Conservation (phyloP, 2,113 vertebrate genomes). For the Alexandromys fortis region DNA sequence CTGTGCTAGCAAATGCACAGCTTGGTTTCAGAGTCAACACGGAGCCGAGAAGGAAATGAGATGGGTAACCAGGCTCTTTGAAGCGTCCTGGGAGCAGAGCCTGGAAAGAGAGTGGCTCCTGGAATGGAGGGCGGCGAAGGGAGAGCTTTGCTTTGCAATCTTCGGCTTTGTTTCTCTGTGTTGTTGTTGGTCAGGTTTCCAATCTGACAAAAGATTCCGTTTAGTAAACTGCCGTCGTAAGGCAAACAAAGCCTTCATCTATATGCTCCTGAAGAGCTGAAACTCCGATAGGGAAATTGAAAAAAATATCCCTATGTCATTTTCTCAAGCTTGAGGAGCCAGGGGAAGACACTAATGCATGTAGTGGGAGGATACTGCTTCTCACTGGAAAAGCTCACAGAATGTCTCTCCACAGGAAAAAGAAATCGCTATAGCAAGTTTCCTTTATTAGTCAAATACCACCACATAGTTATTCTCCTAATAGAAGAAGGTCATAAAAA, state of each 20-base stretch:
- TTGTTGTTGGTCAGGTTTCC: background rate
- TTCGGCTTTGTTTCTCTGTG: background rate
- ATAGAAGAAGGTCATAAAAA: background rate
- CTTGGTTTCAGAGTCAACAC: constrained; percentile 53
- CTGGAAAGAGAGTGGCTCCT: background rate
- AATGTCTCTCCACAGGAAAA: background rate
- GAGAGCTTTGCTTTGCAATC: background rate
- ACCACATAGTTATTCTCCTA: background rate
- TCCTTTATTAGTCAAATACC: constrained; percentile 51
- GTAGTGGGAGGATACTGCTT: background rate
- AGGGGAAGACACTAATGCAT: constrained; percentile 20
- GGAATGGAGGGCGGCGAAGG: background rate
- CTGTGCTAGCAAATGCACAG: constrained; percentile 63
- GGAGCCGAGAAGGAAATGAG: constrained; percentile 64
- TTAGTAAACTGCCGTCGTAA: background rate
- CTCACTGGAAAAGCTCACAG: background rate
- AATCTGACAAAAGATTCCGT: background rate
- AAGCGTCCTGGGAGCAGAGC: constrained; percentile 44
- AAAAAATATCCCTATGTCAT: background rate
- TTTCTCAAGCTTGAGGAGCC: constrained; percentile 21
- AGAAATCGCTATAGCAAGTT: background rate
- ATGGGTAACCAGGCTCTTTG: constrained; percentile 78
- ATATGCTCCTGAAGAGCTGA: background rate
- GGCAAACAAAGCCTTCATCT: background rate
- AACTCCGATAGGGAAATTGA: background rate